Evolutionary conservation across 2,797 vertebrate genomes (phyloP), one percentile per base, ranked within the genome.

Genomic region (Ispidina picta): DNA sequence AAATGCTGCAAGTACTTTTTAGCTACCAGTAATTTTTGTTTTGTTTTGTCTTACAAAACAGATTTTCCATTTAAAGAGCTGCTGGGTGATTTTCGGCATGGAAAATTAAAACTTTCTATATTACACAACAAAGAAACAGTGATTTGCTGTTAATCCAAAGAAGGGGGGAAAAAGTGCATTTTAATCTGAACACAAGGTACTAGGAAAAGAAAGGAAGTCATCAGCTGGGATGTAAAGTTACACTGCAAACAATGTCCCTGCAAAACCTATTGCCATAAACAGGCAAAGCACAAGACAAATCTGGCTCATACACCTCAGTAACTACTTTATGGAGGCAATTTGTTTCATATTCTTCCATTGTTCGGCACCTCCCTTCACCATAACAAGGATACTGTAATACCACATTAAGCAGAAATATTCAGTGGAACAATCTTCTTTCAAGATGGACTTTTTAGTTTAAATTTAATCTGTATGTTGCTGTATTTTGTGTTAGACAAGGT

Each of bases 21-120:
- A 88, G 74, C 73, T 80, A 84, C 49, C 41, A 7, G 23, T 86
- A 91, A 76, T 89, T 89, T 91, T 75, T 55, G 58, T 7, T 77
- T 51, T 49, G 37, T 72, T 95, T 64, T 84, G 52, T 70, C 92
- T 89, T 55, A 88, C 49, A 62, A 59, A 95, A 94, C 59, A 92
- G 56, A 90, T 91, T 90, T 94, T 79, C 88, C 70, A 83, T 90
- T 94, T 92, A 83, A 93, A 83, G 39, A 92, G 84, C 72, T 86
- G 63, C 73, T 86, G 72, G 39, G n/a, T 75, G 71, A 87, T 75
- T 84, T 91, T 78, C 56, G 92, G 69, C 29, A 37, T 44, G 33
- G 56, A 86, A 95, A 94, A 94, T 73, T 69, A 78, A 95, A 95
- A 78, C 28, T 63, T 43, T 15, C 37, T 69, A 78, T 55, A 46